Percentiles rank a stretch among this genome's conserved stretches.
phyloP scores from a whole-genome alignment of 2,797 vertebrate genomes.

The Discoglossus pictus region DNA sequence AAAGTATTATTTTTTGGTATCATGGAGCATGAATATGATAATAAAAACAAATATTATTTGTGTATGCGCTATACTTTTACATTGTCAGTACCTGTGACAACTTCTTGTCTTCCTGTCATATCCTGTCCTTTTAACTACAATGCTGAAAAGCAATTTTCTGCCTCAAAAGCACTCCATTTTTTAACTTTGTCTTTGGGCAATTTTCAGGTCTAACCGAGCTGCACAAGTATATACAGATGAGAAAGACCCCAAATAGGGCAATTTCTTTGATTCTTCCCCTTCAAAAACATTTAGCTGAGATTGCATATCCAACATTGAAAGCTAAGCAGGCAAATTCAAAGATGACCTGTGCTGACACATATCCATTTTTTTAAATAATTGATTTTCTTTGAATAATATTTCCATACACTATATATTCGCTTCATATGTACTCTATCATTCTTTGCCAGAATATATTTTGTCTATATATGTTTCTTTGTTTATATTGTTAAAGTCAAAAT shows the following conservation, averaged over 20 bases:
- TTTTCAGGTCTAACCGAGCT: slow-evolving; percentile 79
- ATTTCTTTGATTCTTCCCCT: slow-evolving; percentile 75
- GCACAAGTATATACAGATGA: slow-evolving; percentile 75
- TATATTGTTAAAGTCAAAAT: slow-evolving; percentile 31
- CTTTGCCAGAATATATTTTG: slow-evolving; percentile 49
- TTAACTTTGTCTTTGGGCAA: slow-evolving; percentile 76
- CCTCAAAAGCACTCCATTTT: slow-evolving; percentile 75
- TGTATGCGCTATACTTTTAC: slow-evolving; percentile 64
- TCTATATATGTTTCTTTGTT: too few species aligned
- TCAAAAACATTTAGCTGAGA: slow-evolving; percentile 76
- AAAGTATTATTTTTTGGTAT: not conserved
- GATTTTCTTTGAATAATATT: slow-evolving; percentile 64
- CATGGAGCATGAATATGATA: slow-evolving; percentile 43
- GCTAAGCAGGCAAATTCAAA: slow-evolving; percentile 64
- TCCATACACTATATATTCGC: slow-evolving; percentile 54
- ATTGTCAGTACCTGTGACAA: slow-evolving; percentile 64
- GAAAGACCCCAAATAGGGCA: slow-evolving; percentile 73
- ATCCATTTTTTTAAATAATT: slow-evolving; percentile 54
- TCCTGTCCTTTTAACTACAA: slow-evolving; percentile 68
- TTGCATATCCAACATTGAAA: slow-evolving; percentile 71
- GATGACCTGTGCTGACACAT: slow-evolving; percentile 62
- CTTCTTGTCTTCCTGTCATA: slow-evolving; percentile 70
- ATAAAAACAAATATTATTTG: slow-evolving; percentile 62
- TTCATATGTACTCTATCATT: slow-evolving; percentile 46
- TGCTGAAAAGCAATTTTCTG: slow-evolving; percentile 80